Evolutionary conservation across 1,140 invertebrate species (phyloP).

Genomic region (Temnothorax nylanderi): DNA sequence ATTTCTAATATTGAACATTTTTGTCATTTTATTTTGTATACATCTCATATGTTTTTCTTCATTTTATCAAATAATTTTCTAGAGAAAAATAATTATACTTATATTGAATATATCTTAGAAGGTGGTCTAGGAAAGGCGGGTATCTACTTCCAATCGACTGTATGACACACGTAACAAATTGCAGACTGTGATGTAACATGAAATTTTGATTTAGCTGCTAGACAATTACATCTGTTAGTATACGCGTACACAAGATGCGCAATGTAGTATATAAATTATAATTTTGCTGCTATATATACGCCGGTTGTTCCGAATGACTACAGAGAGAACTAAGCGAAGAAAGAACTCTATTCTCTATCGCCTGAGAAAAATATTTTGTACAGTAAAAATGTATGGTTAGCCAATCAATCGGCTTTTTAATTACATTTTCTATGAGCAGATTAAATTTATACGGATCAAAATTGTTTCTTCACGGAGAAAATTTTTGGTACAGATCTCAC

Average conservation of each 20-base stretch:
- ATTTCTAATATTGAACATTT: background rate
- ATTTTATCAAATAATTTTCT: background rate
- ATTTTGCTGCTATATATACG: conserved; percentile 25
- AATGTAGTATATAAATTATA: conserved; percentile 57
- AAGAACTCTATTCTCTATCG: conserved; percentile 26
- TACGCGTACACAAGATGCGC: conserved; percentile 20
- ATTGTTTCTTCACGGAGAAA: conserved; percentile 5
- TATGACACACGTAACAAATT: conserved; percentile 59
- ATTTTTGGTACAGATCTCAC: conserved; percentile 2
- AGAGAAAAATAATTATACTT: background rate
- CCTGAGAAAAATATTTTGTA: conserved; percentile 64
- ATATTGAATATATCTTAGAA: conserved; percentile 1
- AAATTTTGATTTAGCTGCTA: conserved; percentile 71
- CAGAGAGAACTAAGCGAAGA: background rate
- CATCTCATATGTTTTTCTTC: background rate
- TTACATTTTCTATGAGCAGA: conserved; percentile 62
- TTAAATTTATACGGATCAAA: conserved; percentile 31
- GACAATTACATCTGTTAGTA: conserved; percentile 46
- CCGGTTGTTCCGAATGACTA: background rate
- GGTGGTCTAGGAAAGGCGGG: background rate
- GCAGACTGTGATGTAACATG: conserved; percentile 77
- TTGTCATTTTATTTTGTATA: background rate
- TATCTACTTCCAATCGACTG: conserved; percentile 39
- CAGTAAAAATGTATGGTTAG: background rate
- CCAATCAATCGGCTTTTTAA: conserved; percentile 18